Conservation (phyloP, 2,113 vertebrate genomes). For the Aspiorhynchus laticeps region DNA sequence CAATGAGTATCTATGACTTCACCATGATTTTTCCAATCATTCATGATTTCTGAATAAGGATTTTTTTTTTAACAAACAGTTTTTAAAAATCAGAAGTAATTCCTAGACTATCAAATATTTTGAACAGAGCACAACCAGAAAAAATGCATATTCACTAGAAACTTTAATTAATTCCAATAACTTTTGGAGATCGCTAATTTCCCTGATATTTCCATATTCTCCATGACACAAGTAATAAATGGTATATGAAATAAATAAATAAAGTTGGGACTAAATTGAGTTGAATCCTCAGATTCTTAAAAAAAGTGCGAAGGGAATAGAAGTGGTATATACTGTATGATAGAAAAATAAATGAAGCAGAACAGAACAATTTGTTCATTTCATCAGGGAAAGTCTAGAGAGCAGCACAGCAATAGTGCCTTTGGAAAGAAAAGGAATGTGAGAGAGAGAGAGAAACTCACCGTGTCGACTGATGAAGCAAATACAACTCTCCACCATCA, state of each 20-base stretch:
- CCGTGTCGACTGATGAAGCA: slow-evolving; percentile 96
- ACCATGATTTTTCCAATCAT: too few relatives aligned
- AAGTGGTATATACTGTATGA: slow-evolving; percentile 15
- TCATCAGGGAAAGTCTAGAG: not conserved
- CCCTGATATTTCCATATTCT: not conserved
- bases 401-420: not conserved
- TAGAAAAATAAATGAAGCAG: slow-evolving; percentile 36
- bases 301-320: not conserved
- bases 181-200: not conserved
- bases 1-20: not conserved
- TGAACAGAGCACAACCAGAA: not conserved
- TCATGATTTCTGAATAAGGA: too few relatives aligned
- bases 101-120: not conserved
- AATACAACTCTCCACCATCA: slow-evolving; percentile 98
- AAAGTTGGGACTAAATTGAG: not conserved
- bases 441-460: slow-evolving; percentile 69
- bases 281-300: not conserved
- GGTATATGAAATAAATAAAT: not conserved
- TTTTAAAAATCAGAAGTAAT: not conserved
- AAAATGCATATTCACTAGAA: not conserved
- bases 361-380: slow-evolving; percentile 37
- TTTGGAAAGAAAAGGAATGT: slow-evolving; percentile 19
- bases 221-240: not conserved
- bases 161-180: not conserved
- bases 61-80: too few relatives aligned